Percentiles rank a stretch among this genome's conserved stretches.
Evolutionary conservation across 2,888 invertebrate species (phyloP).

Genomic region (Ophraella communa): DNA sequence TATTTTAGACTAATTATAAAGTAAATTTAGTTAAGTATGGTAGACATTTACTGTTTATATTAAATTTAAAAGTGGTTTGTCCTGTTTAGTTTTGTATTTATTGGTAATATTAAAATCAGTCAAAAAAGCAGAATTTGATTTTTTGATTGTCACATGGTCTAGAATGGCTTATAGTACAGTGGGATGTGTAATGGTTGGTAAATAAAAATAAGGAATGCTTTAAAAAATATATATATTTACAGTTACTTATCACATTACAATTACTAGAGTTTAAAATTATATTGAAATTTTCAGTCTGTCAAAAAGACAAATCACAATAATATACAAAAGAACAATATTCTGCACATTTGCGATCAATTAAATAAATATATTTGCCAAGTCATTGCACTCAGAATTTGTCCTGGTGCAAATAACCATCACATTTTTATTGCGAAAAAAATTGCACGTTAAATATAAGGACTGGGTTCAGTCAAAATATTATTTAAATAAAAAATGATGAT

Average conservation of each 20-base stretch:
- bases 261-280: slow-evolving; percentile 26
- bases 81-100: too few species aligned
- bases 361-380: slow-evolving; percentile 37
- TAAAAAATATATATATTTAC: slow-evolving; percentile 31
- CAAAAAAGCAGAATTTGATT: too few species aligned
- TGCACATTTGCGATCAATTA: slow-evolving; percentile 22
- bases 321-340: slow-evolving; percentile 26
- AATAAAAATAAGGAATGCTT: slow-evolving; percentile 1
- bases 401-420: slow-evolving; percentile 45
- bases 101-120: too few species aligned
- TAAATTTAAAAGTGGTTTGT: too few species aligned
- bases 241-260: slow-evolving; percentile 27
- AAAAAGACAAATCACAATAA: slow-evolving; percentile 37
- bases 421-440: slow-evolving; percentile 53
- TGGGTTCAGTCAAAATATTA: slow-evolving; percentile 36
- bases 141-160: too few species aligned
- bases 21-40: too few species aligned
- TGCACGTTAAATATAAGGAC: slow-evolving; percentile 49
- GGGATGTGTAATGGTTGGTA: too few species aligned
- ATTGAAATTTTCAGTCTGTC: slow-evolving; percentile 38
- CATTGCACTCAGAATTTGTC: slow-evolving; percentile 24
- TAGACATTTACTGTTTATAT: too few species aligned
- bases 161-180: too few species aligned
- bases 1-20: too few species aligned
- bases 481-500: slow-evolving; percentile 46